Evolutionary conservation across 1,140 invertebrate species (phyloP).

Genomic region (Mya arenaria): DNA sequence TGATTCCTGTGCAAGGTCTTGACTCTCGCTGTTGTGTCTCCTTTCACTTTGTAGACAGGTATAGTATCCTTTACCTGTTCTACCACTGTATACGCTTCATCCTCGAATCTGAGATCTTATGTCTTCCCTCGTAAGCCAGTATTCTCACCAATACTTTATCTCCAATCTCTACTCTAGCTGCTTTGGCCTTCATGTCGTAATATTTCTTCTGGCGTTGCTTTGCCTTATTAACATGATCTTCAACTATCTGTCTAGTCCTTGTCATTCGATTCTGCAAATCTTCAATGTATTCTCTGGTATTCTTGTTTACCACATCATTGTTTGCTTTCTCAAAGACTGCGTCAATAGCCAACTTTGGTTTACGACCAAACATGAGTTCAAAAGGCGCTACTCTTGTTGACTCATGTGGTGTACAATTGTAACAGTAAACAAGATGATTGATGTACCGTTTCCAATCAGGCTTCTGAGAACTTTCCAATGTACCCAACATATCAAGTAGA

Average conservation of each 20-base stretch:
- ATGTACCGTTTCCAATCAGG: conserved; percentile 19
- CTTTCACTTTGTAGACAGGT: conserved; percentile 19
- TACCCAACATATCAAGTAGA: conserved; percentile 11
- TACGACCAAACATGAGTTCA: conserved; percentile 38
- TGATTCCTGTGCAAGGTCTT: conserved; percentile 2
- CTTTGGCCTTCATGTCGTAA: conserved; percentile 22
- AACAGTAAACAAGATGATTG: background rate
- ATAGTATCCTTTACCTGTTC: conserved; percentile 9
- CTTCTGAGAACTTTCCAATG: conserved; percentile 13
- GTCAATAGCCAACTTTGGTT: conserved; percentile 27
- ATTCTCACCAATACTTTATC: conserved; percentile 10
- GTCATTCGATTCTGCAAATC: background rate
- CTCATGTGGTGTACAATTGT: conserved; percentile 21
- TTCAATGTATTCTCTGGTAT: background rate
- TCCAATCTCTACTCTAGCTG: background rate
- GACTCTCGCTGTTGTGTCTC: background rate
- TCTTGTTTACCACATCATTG: background rate
- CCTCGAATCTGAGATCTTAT: background rate
- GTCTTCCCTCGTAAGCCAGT: background rate
- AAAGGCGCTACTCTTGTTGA: conserved; percentile 23
- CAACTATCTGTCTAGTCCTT: background rate
- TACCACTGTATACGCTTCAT: background rate
- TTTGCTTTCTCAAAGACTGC: background rate
- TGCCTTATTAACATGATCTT: background rate
- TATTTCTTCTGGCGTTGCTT: background rate